phyloP scores from a whole-genome alignment of 1,140 invertebrate genomes.

The Chymomyza costata region DNA sequence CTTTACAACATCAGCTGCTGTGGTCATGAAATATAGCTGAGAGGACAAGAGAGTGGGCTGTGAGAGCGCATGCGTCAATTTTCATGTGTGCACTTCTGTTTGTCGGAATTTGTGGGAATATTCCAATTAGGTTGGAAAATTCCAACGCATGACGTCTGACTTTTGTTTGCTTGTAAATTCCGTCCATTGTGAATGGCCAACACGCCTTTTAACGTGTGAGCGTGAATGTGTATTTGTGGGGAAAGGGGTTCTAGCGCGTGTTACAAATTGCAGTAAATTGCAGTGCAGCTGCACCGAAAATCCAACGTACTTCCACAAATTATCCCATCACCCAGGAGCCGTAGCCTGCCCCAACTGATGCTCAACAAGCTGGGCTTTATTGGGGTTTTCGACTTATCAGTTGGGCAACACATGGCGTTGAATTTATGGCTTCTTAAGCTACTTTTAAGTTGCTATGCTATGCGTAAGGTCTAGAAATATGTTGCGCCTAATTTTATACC shows the following conservation, averaged over 20 bases:
- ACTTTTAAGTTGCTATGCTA: conserved; percentile 9
- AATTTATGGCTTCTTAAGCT: conserved; percentile 14
- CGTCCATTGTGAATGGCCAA: conserved; percentile 41
- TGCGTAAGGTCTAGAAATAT: too few relatives aligned
- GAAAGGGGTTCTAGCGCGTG: conserved; percentile 14
- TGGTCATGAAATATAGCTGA: conserved; percentile 14
- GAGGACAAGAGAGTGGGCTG: background rate
- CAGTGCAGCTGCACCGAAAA: conserved; percentile 33
- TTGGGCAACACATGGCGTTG: conserved; percentile 7
- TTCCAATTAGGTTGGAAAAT: conserved; percentile 39
- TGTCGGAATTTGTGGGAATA: too few relatives aligned
- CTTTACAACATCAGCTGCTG: conserved; percentile 45
- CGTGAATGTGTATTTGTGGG: conserved; percentile 9
- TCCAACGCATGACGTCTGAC: conserved; percentile 57
- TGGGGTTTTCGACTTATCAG: conserved; percentile 1
- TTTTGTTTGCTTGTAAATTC: background rate
- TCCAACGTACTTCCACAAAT: too few relatives aligned
- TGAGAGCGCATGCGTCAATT: background rate
- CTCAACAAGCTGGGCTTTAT: too few relatives aligned
- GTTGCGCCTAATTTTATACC: conserved; percentile 50
- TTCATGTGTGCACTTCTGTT: too few relatives aligned
- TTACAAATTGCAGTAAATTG: conserved; percentile 5
- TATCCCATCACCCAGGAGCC: too few relatives aligned
- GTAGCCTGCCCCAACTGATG: too few relatives aligned
- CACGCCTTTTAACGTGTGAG: conserved; percentile 2